Percentiles rank a stretch among this genome's conserved stretches.
These are phyloP conservation scores for Acronicta alni DNA, from an alignment of 2,888 invertebrate genomes.

Conservation along the genomic window DNA sequence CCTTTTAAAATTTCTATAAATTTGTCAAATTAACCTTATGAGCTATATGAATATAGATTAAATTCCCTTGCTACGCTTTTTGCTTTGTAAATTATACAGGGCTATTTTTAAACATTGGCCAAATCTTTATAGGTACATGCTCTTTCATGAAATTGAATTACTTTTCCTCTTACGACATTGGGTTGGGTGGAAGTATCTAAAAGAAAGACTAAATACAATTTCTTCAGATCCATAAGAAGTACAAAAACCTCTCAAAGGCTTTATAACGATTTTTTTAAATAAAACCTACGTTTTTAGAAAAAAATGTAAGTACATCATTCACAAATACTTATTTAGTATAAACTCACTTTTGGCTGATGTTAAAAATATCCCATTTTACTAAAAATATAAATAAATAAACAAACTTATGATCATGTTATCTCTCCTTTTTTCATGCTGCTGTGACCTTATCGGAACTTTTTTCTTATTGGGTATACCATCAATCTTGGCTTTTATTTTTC, in stretches of 20 bases:
- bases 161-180: no score
- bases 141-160: no score
- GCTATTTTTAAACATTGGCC: background rate
- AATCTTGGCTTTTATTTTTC: conserved; percentile 65
- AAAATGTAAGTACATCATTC: no score
- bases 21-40: background rate
- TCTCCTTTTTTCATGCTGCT: conserved; percentile 85
- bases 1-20: background rate
- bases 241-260: no score
- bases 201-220: no score
- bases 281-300: no score
- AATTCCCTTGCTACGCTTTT: conserved; percentile 63
- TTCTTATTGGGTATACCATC: conserved; percentile 83
- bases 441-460: conserved; percentile 82
- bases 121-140: no score
- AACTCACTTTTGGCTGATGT: background rate
- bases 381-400: conserved; percentile 47
- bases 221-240: no score
- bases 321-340: background rate
- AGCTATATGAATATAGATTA: conserved; percentile 1
- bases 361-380: background rate
- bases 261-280: no score
- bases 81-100: conserved; percentile 46
- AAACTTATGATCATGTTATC: conserved; percentile 85
- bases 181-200: no score